Conservation (phyloP, 1,140 invertebrate genomes). For the Ceratina japonica region DNA sequence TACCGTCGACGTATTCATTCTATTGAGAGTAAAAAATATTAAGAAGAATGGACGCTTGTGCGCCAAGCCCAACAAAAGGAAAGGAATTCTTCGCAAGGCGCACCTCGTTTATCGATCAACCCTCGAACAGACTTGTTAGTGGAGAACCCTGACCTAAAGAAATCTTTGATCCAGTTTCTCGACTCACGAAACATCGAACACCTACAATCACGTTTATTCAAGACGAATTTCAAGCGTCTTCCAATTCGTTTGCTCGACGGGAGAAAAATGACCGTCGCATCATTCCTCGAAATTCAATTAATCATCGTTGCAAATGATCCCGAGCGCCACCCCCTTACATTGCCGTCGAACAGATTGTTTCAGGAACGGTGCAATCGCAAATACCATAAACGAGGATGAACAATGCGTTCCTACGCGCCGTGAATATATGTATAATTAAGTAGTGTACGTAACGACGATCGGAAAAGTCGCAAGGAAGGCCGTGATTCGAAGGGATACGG, state of each 20-base stretch:
- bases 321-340: neutral
- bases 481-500: too few relatives aligned
- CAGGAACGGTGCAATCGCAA: neutral
- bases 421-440: conserved; percentile 21
- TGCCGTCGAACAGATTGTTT: neutral
- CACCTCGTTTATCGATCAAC: neutral
- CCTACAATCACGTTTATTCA: too few relatives aligned
- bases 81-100: too few relatives aligned
- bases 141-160: neutral
- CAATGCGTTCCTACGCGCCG: neutral
- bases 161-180: conserved; percentile 16
- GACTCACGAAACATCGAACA: conserved; percentile 1
- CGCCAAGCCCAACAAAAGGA: too few relatives aligned
- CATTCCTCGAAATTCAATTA: too few relatives aligned
- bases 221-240: neutral
- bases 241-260: too few relatives aligned
- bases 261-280: too few relatives aligned
- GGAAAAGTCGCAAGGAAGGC: too few relatives aligned
- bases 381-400: conserved; percentile 6
- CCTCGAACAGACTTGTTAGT: neutral
- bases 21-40: too few relatives aligned
- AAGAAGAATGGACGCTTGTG: too few relatives aligned
- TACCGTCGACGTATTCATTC: too few relatives aligned
- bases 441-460: neutral
- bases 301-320: neutral